Evolutionary conservation across 2,113 vertebrate species (phyloP).

Genomic region (Aegotheles bennettii): DNA sequence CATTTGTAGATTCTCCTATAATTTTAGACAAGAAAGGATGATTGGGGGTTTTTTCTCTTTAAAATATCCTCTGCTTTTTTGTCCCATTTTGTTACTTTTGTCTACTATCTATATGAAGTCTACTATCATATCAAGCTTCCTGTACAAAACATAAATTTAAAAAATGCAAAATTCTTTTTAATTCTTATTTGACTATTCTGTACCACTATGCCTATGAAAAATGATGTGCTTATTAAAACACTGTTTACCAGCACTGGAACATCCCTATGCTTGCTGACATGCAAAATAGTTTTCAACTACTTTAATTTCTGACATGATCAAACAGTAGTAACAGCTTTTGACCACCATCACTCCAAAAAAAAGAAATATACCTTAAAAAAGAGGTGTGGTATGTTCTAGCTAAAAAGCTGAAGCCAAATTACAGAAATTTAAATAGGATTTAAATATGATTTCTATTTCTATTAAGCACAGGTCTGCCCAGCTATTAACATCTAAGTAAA

Average conservation of each 20-base stretch:
- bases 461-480: constrained; percentile 21
- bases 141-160: neutral
- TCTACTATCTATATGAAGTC: neutral
- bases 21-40: neutral
- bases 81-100: neutral
- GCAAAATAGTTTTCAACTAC: neutral
- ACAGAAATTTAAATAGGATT: neutral
- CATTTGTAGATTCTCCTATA: neutral
- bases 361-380: neutral
- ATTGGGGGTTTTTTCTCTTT: neutral
- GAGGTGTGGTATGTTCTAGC: neutral
- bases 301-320: neutral
- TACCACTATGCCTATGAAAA: neutral
- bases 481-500: constrained; percentile 58
- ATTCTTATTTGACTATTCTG: neutral
- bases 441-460: neutral
- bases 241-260: neutral
- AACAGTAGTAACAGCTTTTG: neutral
- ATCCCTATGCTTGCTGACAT: neutral
- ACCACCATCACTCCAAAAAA: neutral
- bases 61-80: neutral
- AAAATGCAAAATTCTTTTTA: neutral
- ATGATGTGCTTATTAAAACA: neutral
- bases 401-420: neutral
- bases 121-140: neutral